These are phyloP conservation scores for Drosophila sturtevanti DNA, from an alignment of 1,140 invertebrate species.

Conservation along the genomic window DNA sequence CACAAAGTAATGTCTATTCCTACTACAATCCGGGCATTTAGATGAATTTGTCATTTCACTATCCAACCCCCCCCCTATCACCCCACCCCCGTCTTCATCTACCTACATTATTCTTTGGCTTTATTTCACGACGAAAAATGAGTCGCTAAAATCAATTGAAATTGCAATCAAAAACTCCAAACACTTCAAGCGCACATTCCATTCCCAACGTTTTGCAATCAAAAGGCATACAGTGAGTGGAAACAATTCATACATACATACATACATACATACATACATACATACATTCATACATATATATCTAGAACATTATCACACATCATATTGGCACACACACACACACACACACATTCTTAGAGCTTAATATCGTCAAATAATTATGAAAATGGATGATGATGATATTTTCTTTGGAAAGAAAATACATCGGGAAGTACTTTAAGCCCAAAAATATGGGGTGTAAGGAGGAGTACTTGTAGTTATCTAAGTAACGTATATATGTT, in stretches of 20 bases:
- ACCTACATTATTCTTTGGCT: too few relatives aligned
- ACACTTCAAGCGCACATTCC: conserved; percentile 58
- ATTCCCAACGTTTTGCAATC: conserved; percentile 31
- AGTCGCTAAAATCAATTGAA: not conserved
- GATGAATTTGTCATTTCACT: not conserved
- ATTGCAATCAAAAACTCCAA: conserved; percentile 30
- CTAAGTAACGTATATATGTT: conserved; percentile 57
- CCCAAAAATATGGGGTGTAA: conserved; percentile 30
- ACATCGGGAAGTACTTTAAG: conserved; percentile 56
- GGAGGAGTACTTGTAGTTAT: conserved; percentile 43
- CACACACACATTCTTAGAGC: conserved; percentile 62
- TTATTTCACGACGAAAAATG: not conserved
- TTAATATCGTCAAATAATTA: conserved; percentile 51
- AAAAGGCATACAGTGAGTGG: conserved; percentile 29
- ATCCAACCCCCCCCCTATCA: too few relatives aligned
- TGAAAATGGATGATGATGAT: conserved; percentile 17
- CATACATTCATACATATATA: conserved; percentile 29
- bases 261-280: conserved; percentile 27
- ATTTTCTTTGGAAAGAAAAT: conserved; percentile 45
- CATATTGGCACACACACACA: conserved; percentile 57
- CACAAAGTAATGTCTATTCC: conserved; percentile 60
- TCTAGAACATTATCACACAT: conserved; percentile 10
- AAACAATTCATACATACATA: conserved; percentile 17
- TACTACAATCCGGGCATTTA: conserved; percentile 77
- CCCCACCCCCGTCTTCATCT: too few relatives aligned